These are phyloP conservation scores for Nycticebus coucang DNA, from an alignment of 2,113 vertebrate species.

Conservation along the genomic window DNA sequence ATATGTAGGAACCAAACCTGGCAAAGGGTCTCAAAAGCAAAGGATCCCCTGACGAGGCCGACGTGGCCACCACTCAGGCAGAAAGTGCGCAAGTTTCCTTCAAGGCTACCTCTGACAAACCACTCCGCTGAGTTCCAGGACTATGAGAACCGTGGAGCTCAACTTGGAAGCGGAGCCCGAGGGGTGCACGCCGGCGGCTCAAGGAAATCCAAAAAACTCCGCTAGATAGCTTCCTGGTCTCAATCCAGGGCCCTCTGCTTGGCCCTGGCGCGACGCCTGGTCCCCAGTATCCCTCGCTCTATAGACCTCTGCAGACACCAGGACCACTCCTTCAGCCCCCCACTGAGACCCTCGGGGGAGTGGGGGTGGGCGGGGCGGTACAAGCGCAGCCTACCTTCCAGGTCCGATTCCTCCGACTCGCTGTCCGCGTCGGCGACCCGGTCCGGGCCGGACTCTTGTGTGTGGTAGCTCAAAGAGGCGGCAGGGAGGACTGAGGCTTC, in stretches of 20 bases:
- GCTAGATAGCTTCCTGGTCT: neutral
- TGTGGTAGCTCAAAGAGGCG: slow-evolving; percentile 31
- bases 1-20: neutral
- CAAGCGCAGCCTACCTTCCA: slow-evolving; percentile 90
- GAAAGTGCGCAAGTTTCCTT: slow-evolving; percentile 16
- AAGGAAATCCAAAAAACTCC: neutral
- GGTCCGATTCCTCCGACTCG: slow-evolving; percentile 86
- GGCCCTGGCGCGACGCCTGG: neutral
- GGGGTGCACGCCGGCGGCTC: neutral
- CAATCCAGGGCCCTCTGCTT: neutral
- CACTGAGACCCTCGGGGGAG: neutral
- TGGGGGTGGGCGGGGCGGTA: neutral
- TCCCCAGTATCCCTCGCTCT: neutral
- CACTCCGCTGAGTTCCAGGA: neutral
- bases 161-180: neutral
- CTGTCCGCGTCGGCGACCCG: slow-evolving; percentile 91
- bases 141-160: neutral
- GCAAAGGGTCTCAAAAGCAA: neutral
- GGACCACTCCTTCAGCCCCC: neutral
- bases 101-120: neutral
- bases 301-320: neutral
- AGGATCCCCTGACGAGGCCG: neutral
- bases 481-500: neutral
- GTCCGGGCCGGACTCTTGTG: slow-evolving; percentile 89
- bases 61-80: slow-evolving; percentile 1